Conservation (phyloP, 2,113 vertebrate genomes). For the Colinus virginianus region DNA sequence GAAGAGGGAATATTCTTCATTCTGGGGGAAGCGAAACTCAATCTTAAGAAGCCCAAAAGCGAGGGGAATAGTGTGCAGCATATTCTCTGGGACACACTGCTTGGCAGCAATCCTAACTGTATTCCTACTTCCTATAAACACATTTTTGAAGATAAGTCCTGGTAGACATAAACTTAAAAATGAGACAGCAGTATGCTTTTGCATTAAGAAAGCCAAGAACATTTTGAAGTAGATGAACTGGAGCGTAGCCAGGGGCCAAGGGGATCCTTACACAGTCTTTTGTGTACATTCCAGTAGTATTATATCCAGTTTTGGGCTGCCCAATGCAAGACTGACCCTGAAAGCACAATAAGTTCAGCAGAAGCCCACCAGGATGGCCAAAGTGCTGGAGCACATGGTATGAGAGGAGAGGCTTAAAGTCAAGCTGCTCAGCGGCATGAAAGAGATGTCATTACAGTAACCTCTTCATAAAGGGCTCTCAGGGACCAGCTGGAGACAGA, state of each 20-base stretch:
- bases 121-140: background rate
- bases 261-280: background rate
- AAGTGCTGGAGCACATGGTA: background rate
- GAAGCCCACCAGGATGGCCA: background rate
- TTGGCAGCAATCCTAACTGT: background rate
- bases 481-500: background rate
- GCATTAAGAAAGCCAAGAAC: background rate
- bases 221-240: background rate
- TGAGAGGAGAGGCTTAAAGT: background rate
- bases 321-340: background rate
- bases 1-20: background rate
- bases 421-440: background rate
- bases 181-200: fast-evolving
- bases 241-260: background rate
- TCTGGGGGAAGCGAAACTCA: background rate
- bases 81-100: background rate
- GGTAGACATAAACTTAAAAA: background rate
- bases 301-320: background rate
- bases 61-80: background rate
- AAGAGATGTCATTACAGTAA: background rate
- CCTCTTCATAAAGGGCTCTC: background rate
- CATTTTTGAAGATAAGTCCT: background rate
- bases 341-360: background rate
- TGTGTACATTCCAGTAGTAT: fast-evolving
- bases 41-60: background rate